Evolutionary conservation across 2,888 invertebrate species (phyloP).

Genomic region (Ephialtes manifestator): DNA sequence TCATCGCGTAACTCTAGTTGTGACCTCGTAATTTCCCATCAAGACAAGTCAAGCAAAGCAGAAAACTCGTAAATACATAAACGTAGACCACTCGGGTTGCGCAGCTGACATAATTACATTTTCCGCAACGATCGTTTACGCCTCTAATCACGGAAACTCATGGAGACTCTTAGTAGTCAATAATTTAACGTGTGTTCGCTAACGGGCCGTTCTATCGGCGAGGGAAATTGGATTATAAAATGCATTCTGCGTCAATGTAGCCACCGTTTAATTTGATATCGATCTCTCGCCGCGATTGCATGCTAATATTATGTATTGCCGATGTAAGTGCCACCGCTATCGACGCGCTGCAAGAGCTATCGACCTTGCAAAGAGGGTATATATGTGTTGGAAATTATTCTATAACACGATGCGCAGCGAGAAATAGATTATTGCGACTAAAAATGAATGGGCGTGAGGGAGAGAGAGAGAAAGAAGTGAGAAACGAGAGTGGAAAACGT

Average conservation of each 20-base stretch:
- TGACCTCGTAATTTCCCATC: slow-evolving; percentile 67
- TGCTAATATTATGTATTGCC: slow-evolving; percentile 63
- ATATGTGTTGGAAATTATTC: slow-evolving; percentile 60
- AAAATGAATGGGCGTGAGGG: slow-evolving; percentile 45
- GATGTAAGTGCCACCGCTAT: slow-evolving; percentile 41
- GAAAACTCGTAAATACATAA: slow-evolving; percentile 17
- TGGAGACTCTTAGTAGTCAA: slow-evolving; percentile 49
- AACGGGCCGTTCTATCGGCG: slow-evolving; percentile 15
- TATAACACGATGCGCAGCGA: slow-evolving; percentile 23
- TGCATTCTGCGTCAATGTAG: slow-evolving; percentile 53
- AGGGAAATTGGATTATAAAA: slow-evolving; percentile 64
- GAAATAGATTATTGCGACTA: slow-evolving; percentile 64
- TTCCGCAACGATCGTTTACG: slow-evolving; percentile 62
- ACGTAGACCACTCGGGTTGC: background rate
- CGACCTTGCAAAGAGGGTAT: slow-evolving; percentile 41
- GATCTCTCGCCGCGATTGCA: slow-evolving; percentile 61
- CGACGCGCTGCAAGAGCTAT: slow-evolving; percentile 42
- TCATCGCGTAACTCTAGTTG: slow-evolving; percentile 60
- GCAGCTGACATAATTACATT: slow-evolving; percentile 60
- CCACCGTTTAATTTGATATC: slow-evolving; percentile 65
- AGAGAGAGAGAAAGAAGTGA: slow-evolving; percentile 35
- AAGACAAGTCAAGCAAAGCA: slow-evolving; percentile 8
- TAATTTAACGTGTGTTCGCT: slow-evolving; percentile 50
- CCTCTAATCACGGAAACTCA: slow-evolving; percentile 62
- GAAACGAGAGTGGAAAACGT: slow-evolving; percentile 66